phyloP scores from a whole-genome alignment of 2,888 invertebrate species.

The Ennomos quercinarius region DNA sequence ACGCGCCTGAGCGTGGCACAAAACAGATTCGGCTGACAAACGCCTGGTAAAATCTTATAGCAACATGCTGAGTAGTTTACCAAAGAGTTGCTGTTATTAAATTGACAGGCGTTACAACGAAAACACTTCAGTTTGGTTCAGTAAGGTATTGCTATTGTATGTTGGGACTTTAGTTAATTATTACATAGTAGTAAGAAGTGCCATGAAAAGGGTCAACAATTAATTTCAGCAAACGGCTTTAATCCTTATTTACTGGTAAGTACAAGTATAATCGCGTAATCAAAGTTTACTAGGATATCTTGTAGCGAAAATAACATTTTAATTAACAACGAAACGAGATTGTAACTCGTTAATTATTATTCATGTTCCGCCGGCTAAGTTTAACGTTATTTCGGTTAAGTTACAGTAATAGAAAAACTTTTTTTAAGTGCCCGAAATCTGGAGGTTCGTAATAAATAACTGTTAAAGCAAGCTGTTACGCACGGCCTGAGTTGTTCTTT shows the following conservation, averaged over 20 bases:
- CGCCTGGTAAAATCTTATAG: conserved; percentile 38
- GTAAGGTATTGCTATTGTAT: no score
- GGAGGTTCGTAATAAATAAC: conserved; percentile 78
- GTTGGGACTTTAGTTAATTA: not conserved
- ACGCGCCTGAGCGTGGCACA: conserved; percentile 32
- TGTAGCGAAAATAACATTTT: conserved; percentile 36
- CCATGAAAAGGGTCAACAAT: conserved; percentile 4
- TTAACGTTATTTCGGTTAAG: conserved; percentile 63
- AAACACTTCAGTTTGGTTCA: no score
- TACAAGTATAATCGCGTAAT: conserved; percentile 28
- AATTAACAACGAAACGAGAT: conserved; percentile 36
- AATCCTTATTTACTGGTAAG: conserved; percentile 19
- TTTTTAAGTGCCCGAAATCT: conserved; percentile 76
- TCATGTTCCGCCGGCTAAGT: conserved; percentile 65
- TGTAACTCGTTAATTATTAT: conserved; percentile 66
- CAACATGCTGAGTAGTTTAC: conserved; percentile 17
- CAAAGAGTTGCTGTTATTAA: conserved; percentile 21
- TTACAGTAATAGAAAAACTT: conserved; percentile 81
- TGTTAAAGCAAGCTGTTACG: conserved; percentile 82
- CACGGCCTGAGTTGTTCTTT: conserved; percentile 67
- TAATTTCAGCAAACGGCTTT: conserved; percentile 6
- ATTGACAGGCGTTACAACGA: conserved; percentile 15
- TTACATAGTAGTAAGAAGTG: not conserved
- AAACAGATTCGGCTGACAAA: conserved; percentile 31
- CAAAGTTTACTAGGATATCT: conserved; percentile 32